phyloP scores from a whole-genome alignment of 2,113 vertebrate species.

The Trichechus manatus region DNA sequence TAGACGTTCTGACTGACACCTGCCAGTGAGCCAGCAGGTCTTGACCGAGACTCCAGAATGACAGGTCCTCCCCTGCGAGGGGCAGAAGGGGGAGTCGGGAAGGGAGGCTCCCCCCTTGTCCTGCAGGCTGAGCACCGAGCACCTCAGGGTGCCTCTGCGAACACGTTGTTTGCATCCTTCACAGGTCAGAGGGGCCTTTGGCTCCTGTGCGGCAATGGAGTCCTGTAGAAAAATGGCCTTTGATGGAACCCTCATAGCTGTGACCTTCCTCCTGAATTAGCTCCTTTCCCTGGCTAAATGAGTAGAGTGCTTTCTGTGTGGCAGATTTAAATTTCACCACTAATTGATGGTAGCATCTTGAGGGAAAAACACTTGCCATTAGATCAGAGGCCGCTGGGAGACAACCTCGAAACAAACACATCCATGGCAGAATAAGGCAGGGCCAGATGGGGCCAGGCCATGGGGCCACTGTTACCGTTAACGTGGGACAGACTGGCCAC shows the following conservation, averaged over 20 bases:
- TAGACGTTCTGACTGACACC: neutral
- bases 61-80: neutral
- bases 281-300: slow-evolving; percentile 56
- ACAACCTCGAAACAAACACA: neutral
- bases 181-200: neutral
- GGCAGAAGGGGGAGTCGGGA: neutral
- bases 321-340: slow-evolving; percentile 73
- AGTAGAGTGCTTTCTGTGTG: slow-evolving; percentile 58
- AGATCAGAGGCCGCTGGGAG: slow-evolving; percentile 75
- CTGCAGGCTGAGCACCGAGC: neutral
- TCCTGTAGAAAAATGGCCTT: slow-evolving; percentile 22
- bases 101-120: neutral
- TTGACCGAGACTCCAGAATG: neutral
- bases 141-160: neutral
- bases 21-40: neutral
- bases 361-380: slow-evolving; percentile 66
- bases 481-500: neutral
- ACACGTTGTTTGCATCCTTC: neutral
- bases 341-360: slow-evolving; percentile 71
- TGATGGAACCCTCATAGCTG: slow-evolving; percentile 26
- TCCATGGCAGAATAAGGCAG: neutral
- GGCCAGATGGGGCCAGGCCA: neutral
- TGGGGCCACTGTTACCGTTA: neutral
- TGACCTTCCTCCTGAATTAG: slow-evolving; percentile 20
- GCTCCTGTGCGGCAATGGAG: slow-evolving; percentile 24